These are phyloP conservation scores for Cheilinus undulatus DNA, from an alignment of 2,113 vertebrate genomes.

Conservation along the genomic window DNA sequence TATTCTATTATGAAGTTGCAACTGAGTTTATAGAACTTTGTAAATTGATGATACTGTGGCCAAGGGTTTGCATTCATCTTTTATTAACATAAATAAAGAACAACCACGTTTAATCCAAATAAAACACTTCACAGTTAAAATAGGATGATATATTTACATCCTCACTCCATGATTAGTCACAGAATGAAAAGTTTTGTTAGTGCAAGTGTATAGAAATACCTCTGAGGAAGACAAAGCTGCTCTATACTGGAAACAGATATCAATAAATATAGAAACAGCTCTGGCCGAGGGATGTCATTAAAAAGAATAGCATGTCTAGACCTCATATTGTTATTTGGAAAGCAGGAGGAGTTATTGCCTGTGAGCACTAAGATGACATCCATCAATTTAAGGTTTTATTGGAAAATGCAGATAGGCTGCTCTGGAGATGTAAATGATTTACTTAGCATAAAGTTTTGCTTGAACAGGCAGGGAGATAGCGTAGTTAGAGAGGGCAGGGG, in stretches of 20 bases:
- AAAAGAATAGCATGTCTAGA: conserved; percentile 80
- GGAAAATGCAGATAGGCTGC: conserved; percentile 82
- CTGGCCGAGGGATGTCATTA: conserved; percentile 78
- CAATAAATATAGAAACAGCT: conserved; percentile 79
- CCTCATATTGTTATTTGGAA: conserved; percentile 80
- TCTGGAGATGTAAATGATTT: conserved; percentile 83
- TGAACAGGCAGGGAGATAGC: conserved; percentile 74
- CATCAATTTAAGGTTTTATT: conserved; percentile 85
- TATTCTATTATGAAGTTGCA: too few relatives aligned
- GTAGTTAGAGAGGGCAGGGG: conserved; percentile 71
- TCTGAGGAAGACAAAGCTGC: conserved; percentile 53
- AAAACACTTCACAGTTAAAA: conserved; percentile 19
- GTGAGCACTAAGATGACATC: conserved; percentile 81
- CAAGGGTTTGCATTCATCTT: background rate
- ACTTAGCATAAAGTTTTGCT: conserved; percentile 83
- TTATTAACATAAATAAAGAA: conserved; percentile 3
- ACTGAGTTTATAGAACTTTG: too few relatives aligned
- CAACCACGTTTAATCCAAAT: conserved; percentile 7
- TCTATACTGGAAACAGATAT: conserved; percentile 73
- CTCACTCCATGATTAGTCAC: background rate
- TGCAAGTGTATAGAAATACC: conserved; percentile 45
- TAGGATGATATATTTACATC: conserved; percentile 14
- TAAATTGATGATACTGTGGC: too few relatives aligned
- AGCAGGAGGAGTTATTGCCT: conserved; percentile 79
- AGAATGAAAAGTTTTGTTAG: conserved; percentile 56